Evolutionary conservation across 2,113 vertebrate genomes (phyloP), one percentile per base, ranked within the genome.

Genomic region (Pterocles orientalis): DNA sequence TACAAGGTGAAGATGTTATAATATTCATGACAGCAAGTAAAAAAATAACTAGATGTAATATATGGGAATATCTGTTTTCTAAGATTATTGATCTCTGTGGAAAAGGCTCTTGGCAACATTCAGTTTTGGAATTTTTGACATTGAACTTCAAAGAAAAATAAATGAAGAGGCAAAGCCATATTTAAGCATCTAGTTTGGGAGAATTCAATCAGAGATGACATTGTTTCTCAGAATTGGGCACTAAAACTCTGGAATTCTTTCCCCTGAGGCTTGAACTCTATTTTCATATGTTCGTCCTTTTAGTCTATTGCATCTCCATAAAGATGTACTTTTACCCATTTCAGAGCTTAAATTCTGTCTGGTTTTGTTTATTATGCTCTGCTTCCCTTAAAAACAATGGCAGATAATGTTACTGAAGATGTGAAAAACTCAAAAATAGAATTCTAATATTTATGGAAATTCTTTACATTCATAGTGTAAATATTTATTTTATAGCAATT

Each of bases 11-110:
- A 94, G 76, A 84, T 68, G 47, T 73, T 91, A 79, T 39, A 97
- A 94, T 95, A 94, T 85, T 89, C 72, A 72, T 60, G 85, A 84
- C 71, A 96, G 83, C 39, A 92, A 95, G 82, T 81, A 84, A 96
- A 97, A 97, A 94, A 91, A 69, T 54, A 88, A 76, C 91, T 78
- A 20, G 41, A 26, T 65, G 54, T 75, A 94, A 83, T 94, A 88
- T n/a, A 90, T 77, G 58, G 17, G 68, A 68, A 77, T 77, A 91
- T 88, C 68, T 95, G 0, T 89, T 91, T 91, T 94, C 41, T 66
- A 14, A 86, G 54, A 78, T 73, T 87, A 88, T 88, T 96, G 83
- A 90, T 86, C 34, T 89, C 34, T 87, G 39, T 73, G 33, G 47
- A 70, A 60, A 71, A 53, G 6, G 50, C 28, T 82, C 51, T 90